Conservation (phyloP, 2,888 invertebrate species). For the Teinopalpus imperialis region DNA sequence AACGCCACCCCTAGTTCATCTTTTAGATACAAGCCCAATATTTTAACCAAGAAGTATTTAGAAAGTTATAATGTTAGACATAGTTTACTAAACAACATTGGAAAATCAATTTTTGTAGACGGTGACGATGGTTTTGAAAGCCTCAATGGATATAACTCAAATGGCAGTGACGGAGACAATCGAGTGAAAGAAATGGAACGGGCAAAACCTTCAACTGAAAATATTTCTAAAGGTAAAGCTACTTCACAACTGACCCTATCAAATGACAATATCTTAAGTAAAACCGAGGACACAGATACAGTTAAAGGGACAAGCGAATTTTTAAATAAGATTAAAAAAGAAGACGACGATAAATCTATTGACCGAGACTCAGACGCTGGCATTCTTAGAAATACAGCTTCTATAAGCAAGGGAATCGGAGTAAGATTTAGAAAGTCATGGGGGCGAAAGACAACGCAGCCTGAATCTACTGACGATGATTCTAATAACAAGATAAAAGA, state of each 20-base stretch:
- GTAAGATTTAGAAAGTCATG: slow-evolving; percentile 69
- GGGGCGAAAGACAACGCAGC: slow-evolving; percentile 50
- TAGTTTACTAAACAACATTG: slow-evolving; percentile 46
- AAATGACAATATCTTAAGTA: slow-evolving; percentile 28
- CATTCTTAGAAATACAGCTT: slow-evolving; percentile 54
- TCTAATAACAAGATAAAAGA: slow-evolving; percentile 53
- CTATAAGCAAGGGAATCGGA: slow-evolving; percentile 55
- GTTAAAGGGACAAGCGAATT: slow-evolving; percentile 20
- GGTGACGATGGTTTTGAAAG: slow-evolving; percentile 94
- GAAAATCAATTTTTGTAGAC: slow-evolving; percentile 60
- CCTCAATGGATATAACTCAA: slow-evolving; percentile 90
- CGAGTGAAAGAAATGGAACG: slow-evolving; percentile 37
- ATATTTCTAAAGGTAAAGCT: slow-evolving; percentile 29
- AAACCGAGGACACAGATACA: slow-evolving; percentile 29
- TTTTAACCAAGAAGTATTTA: slow-evolving; percentile 69
- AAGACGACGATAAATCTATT: slow-evolving; percentile 67
- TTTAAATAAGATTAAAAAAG: slow-evolving; percentile 50
- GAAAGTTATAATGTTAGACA: slow-evolving; percentile 69
- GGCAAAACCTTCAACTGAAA: slow-evolving; percentile 30
- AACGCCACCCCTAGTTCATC: slow-evolving; percentile 53
- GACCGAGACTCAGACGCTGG: slow-evolving; percentile 63
- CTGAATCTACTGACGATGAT: slow-evolving; percentile 65
- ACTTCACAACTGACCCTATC: slow-evolving; percentile 31
- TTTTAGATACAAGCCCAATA: slow-evolving; percentile 57
- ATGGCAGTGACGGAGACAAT: slow-evolving; percentile 80